Percentiles rank a stretch among this genome's conserved stretches.
Conservation (phyloP, 2,113 vertebrate species). For the Irena cyanogastra region DNA sequence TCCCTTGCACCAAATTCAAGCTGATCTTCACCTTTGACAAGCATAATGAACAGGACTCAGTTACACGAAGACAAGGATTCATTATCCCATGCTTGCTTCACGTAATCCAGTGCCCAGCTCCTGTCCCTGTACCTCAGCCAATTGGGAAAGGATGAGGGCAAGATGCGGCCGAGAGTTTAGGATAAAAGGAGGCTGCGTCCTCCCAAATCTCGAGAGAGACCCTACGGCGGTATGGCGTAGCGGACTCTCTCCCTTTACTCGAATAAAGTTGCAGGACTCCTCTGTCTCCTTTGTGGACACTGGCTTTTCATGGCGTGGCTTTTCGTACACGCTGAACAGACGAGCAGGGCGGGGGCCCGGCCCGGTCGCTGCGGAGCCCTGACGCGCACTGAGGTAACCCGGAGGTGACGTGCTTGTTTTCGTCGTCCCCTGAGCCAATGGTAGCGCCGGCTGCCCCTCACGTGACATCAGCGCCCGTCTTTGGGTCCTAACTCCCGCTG, state of each 20-base stretch:
- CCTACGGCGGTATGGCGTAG: not conserved
- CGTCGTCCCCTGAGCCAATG: not conserved
- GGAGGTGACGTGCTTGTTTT: fast-evolving
- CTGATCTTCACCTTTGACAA: not conserved
- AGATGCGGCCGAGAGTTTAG: not conserved
- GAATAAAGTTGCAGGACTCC: not conserved
- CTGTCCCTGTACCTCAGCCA: not conserved
- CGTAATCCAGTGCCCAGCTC: not conserved
- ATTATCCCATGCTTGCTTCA: not conserved
- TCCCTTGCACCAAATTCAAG: no score
- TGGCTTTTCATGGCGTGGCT: not conserved
- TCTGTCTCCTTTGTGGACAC: not conserved
- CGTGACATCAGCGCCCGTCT: fast-evolving
- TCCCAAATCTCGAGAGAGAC: not conserved
- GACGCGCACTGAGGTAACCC: fast-evolving
- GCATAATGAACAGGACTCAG: not conserved
- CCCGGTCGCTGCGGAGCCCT: fast-evolving
- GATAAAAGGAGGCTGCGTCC: not conserved
- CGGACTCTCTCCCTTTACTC: not conserved
- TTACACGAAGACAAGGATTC: not conserved
- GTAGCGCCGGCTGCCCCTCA: not conserved
- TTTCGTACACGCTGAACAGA: not conserved
- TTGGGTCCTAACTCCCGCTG: fast-evolving
- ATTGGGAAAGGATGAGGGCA: not conserved
- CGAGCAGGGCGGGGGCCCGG: fast-evolving